Evolutionary conservation across 2,888 invertebrate genomes (phyloP), one percentile per base, ranked within the genome.

Genomic region (Norana najaformis): DNA sequence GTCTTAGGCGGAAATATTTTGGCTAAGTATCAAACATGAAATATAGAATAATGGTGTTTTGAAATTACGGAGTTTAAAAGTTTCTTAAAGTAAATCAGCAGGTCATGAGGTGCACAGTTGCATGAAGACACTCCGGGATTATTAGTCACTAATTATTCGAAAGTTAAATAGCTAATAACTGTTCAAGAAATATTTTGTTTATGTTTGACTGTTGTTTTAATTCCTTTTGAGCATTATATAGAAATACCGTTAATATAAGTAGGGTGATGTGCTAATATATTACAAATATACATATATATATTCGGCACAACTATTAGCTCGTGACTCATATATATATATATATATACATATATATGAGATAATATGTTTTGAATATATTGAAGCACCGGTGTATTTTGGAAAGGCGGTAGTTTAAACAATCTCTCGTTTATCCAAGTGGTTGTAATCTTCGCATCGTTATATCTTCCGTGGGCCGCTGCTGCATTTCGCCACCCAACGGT

Each of bases 361-460:
- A n/a, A n/a, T 69, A 8, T 69, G n/a, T 8, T 69, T 69, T 69
- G 30, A 69, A 69, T 69, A n/a, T 69, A n/a, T 69, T n/a, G 30
- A 69, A 69, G 30, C n/a, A n/a, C n/a, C 69, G n/a, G 69, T 69
- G 69, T 69, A n/a, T 69, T 69, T 69, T 69, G 11, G n/a, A n/a
- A 69, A 69, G 69, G 8, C n/a, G 8, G 30, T n/a, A n/a, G 69
- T 69, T 69, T 8, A 69, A 69, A 69, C 69, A 69, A 69, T n/a
- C 69, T 69, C n/a, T 69, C 69, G 69, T 69, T 69, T 69, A 69
- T 13, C 69, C 69, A 69, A 69, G 69, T 69, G 69, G 69, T 69
- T 69, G 69, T 69, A n/a, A 69, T 69, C 69, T 69, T 69, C 69
- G 69, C n/a, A 69, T 69, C n/a, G 69, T 69, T 69, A 69, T 69